Conservation (phyloP, 2,888 invertebrate genomes). For the Orthosia incerta region DNA sequence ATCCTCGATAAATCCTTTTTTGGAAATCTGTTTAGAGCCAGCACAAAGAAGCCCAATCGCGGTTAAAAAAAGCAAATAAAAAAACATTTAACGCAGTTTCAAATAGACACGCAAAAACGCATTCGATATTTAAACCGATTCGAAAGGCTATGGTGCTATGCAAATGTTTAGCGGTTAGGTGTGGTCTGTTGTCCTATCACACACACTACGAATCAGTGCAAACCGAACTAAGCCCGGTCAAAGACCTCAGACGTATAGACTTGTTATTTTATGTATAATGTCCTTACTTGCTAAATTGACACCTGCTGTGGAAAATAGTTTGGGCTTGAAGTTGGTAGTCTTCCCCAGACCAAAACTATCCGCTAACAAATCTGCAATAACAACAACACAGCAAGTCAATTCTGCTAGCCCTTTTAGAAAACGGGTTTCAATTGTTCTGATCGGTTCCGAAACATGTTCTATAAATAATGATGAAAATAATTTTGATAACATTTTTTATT, state of each 20-base stretch:
- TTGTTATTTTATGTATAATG: slow-evolving; percentile 66
- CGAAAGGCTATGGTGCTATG: slow-evolving; percentile 64
- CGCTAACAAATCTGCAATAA: slow-evolving; percentile 86
- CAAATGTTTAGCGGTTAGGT: slow-evolving; percentile 74
- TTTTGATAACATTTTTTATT: slow-evolving; percentile 17
- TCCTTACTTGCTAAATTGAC: slow-evolving; percentile 83
- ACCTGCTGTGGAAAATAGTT: slow-evolving; percentile 77
- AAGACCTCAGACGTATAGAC: slow-evolving; percentile 55
- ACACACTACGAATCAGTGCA: slow-evolving; percentile 68
- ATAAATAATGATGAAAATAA: slow-evolving; percentile 16
- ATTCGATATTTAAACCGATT: slow-evolving; percentile 44
- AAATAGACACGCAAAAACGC: slow-evolving; percentile 45
- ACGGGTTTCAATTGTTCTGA: slow-evolving; percentile 20
- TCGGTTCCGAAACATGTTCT: slow-evolving; percentile 1
- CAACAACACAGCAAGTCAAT: slow-evolving; percentile 75
- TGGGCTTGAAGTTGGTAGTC: slow-evolving; percentile 82
- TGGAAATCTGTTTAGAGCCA: slow-evolving; percentile 19
- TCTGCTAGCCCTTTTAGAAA: slow-evolving; percentile 59
- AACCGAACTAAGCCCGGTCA: slow-evolving; percentile 66
- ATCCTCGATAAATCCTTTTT: slow-evolving; percentile 6
- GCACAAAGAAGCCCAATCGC: slow-evolving; percentile 28
- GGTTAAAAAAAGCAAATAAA: slow-evolving; percentile 28
- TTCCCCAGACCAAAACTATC: slow-evolving; percentile 87
- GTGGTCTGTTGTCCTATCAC: slow-evolving; percentile 68
- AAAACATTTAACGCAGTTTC: slow-evolving; percentile 29